Evolutionary conservation across 2,797 vertebrate species (phyloP).

Genomic region (Hippopotamyrus pictus): DNA sequence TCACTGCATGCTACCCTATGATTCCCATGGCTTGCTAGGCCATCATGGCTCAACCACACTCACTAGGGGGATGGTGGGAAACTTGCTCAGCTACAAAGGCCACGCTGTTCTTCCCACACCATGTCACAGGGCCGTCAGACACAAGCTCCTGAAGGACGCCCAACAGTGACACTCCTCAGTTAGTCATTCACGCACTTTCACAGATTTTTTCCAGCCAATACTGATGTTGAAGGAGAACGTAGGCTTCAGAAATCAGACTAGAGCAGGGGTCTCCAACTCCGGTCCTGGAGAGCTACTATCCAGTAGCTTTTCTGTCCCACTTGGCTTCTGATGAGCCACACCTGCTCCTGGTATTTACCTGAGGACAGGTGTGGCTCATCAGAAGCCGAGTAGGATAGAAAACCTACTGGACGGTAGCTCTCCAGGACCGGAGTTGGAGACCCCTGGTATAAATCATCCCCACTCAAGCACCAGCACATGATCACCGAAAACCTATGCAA

Average conservation of each 20-base stretch:
- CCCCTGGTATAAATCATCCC: background rate
- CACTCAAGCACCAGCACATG: background rate
- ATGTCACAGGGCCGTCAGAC: conserved; percentile 85
- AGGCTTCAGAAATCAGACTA: background rate
- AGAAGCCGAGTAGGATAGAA: no score
- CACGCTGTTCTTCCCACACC: conserved; percentile 80
- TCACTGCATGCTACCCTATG: background rate
- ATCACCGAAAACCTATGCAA: background rate
- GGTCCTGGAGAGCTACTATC: no score
- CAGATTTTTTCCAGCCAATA: background rate
- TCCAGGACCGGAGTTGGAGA: no score
- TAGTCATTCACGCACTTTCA: background rate
- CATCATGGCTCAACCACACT: conserved; percentile 47
- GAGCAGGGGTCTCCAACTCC: no score
- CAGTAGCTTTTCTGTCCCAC: no score
- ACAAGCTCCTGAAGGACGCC: conserved; percentile 67
- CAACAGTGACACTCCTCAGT: background rate
- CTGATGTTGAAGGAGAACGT: background rate
- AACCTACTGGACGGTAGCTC: no score
- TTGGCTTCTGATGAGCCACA: no score
- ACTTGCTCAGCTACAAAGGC: conserved; percentile 97
- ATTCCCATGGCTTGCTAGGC: background rate
- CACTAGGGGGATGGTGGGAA: conserved; percentile 97
- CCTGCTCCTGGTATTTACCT: no score
- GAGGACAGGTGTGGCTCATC: no score